Conservation (phyloP, 92 coral and sea anemone genomes). For the Parazoanthus swiftii region DNA sequence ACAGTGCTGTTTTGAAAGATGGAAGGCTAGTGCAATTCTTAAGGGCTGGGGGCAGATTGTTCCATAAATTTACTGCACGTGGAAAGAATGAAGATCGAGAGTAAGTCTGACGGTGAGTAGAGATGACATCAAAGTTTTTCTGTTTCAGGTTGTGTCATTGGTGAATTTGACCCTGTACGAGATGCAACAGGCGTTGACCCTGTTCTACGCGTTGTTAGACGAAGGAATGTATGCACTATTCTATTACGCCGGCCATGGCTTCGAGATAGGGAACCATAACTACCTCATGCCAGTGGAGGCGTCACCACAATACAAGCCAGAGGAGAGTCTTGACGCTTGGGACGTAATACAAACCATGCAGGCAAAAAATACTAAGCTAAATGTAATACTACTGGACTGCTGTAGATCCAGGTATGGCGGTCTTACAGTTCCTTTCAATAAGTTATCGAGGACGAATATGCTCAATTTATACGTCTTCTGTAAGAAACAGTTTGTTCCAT, state of each 20-base stretch:
- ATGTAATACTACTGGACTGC: constrained; percentile 85
- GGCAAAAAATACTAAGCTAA: constrained; percentile 72
- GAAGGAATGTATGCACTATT: constrained; percentile 88
- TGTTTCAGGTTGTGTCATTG: constrained; percentile 81
- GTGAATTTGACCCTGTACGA: constrained; percentile 83
- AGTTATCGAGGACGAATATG: background rate
- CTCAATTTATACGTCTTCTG: no score
- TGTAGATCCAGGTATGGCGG: constrained; percentile 86
- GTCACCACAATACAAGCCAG: constrained; percentile 42
- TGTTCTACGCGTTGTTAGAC: constrained; percentile 74
- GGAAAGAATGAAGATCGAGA: no score
- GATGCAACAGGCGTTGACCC: constrained; percentile 75
- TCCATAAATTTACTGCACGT: no score
- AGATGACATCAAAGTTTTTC: no score
- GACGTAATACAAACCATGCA: constrained; percentile 81
- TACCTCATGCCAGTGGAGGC: constrained; percentile 97
- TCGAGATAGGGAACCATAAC: constrained; percentile 72
- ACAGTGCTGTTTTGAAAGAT: no score
- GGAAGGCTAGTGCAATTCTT: no score
- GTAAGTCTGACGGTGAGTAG: no score
- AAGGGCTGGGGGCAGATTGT: no score
- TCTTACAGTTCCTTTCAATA: background rate
- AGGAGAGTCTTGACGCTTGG: constrained; percentile 74
- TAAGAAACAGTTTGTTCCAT: no score
- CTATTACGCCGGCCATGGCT: constrained; percentile 97